Percentiles rank a stretch among this genome's conserved stretches.
These are phyloP conservation scores for Hemistola chrysoprasaria DNA, from an alignment of 2,888 invertebrate species.

Conservation along the genomic window DNA sequence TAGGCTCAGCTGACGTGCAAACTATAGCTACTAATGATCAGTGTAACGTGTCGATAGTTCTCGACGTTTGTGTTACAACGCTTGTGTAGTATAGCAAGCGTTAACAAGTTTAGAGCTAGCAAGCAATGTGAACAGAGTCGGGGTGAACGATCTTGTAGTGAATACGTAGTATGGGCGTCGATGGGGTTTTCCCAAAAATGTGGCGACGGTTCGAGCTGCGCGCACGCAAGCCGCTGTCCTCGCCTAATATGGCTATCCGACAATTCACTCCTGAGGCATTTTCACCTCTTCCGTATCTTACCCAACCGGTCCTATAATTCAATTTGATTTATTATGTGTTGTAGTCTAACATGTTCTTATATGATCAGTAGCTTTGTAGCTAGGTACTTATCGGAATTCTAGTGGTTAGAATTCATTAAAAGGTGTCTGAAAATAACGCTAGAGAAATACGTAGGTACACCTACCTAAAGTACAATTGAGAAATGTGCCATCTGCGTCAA, in stretches of 20 bases:
- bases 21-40: background rate
- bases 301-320: no score
- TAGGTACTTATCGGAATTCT: no score
- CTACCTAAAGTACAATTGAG: no score
- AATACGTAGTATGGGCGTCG: constrained; percentile 28
- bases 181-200: constrained; percentile 79
- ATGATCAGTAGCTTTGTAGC: no score
- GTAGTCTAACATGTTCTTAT: no score
- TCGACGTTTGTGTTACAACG: constrained; percentile 9
- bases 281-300: constrained; percentile 54
- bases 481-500: no score
- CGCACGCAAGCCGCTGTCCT: constrained; percentile 45
- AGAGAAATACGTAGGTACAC: no score
- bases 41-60: background rate
- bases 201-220: constrained; percentile 45
- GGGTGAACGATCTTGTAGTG: constrained; percentile 15
- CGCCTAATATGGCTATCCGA: constrained; percentile 58
- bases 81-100: background rate
- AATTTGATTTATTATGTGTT: no score
- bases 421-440: no score
- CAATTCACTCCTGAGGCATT: constrained; percentile 31
- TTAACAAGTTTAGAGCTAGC: constrained; percentile 4
- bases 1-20: constrained; percentile 14
- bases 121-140: constrained; percentile 14
- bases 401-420: no score